Base-by-base conservation (phyloP, 2,113 vertebrate genomes). In the Pandion haliaetus region DNA sequence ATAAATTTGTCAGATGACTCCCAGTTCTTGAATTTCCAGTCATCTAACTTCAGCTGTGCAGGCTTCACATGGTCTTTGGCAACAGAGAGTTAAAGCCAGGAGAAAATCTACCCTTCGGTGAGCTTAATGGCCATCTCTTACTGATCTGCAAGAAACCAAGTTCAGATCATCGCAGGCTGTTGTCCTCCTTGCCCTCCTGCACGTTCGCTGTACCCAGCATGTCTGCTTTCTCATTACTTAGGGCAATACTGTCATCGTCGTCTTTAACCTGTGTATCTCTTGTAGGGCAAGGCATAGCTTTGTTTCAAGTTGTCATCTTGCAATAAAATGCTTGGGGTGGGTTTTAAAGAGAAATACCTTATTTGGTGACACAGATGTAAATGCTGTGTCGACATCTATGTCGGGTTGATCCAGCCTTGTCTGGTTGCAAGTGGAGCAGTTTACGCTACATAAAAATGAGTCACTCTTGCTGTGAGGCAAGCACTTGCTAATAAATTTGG, bases 191-290 rank as follows among this genome's bases (percentile, higher is more conserved):
- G 38, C 28, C 12, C 17, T 80, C 50, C 8, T 32, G 14, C 1
- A 0, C 3, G 1, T 19, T 74, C 1, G 0, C 25, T 80, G 79
- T 55, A 25, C 45, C 25, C 63, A 32, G 58, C 2, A 0, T 36
- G 50, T 52, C 36, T 70, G 36, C 42, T 88, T 77, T 69, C 24
- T 65, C 63, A 1, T 71, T 52, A 12, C 24, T 72, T 59, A 5
- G 26, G 49, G 8, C 21, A 66, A 36, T 23, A 4, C 29, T 67
- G 9, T 29, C 8, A 1, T 45, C 7, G 0, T 49, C 25, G 6
- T 24, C 57, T 55, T 71, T 80, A 59, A 26, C 11, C 45, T 45
- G 5, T 12, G 25, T 31, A 36, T 61, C 40, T 90, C 36, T 54
- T 15, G 23, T 3, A 49, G 17, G 34, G 36, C 45, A 81, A 58